A percentile compares a stretch with the other conserved stretches of the same genome.
phyloP scores from a whole-genome alignment of 1,140 invertebrate genomes.

The Epicauta chinensis region DNA sequence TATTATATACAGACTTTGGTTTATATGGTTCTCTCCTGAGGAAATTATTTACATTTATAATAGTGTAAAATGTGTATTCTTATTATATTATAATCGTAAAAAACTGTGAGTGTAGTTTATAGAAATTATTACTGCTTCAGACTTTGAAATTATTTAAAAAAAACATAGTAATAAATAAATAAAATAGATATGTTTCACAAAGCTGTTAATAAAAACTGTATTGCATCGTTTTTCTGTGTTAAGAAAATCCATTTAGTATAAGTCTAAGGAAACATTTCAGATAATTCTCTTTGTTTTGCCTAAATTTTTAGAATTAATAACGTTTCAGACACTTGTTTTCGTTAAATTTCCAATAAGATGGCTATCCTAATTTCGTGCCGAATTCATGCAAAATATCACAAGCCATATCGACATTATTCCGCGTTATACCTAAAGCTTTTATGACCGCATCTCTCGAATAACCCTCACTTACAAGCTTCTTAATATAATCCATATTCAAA shows the following conservation, averaged over 20 bases:
- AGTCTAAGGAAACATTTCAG: neutral
- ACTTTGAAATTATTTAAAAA: neutral
- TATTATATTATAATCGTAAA: neutral
- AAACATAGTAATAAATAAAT: neutral
- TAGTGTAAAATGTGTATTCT: neutral
- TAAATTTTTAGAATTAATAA: neutral
- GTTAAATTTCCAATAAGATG: neutral
- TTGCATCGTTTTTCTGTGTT: neutral
- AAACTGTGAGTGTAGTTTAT: neutral
- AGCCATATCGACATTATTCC: constrained; percentile 91
- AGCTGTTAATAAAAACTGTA: neutral
- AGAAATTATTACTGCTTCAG: constrained; percentile 9
- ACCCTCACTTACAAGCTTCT: constrained; percentile 77
- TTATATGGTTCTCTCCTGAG: constrained; percentile 23
- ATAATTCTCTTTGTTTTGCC: neutral
- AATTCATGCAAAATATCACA: constrained; percentile 93
- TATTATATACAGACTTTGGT: constrained; percentile 30
- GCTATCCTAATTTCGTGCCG: constrained; percentile 55
- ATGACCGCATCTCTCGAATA: constrained; percentile 86
- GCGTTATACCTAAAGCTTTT: constrained; percentile 80
- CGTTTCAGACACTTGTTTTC: neutral
- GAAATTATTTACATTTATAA: constrained; percentile 11
- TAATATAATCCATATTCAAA: constrained; percentile 86
- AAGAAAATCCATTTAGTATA: neutral
- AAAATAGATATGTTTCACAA: neutral